Conservation (phyloP, 2,888 invertebrate genomes). For the Eristalis arbustorum region DNA sequence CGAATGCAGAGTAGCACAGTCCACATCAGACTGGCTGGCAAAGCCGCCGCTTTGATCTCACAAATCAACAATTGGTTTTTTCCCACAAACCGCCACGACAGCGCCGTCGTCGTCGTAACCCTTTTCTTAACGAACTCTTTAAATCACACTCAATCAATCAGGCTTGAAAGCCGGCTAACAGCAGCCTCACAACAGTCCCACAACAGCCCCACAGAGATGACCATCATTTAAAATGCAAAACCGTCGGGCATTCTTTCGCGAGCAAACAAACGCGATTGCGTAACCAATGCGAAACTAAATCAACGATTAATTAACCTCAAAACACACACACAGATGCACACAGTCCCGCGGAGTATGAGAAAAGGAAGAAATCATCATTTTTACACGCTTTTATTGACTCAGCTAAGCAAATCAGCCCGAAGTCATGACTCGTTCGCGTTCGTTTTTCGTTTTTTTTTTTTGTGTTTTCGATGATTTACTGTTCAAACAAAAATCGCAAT, state of each 20-base stretch:
- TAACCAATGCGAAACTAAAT: conserved; percentile 18
- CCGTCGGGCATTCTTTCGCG: background rate
- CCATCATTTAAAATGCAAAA: background rate
- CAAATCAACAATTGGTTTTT: background rate
- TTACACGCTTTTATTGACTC: background rate
- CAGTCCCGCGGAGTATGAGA: too few relatives aligned
- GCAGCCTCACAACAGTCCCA: background rate
- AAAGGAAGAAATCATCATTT: background rate
- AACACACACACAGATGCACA: background rate
- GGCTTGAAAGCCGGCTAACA: background rate
- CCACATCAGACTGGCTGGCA: too few relatives aligned
- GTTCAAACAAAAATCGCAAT: background rate
- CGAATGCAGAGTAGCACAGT: too few relatives aligned
- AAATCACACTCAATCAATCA: background rate
- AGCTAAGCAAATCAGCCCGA: background rate
- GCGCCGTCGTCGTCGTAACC: background rate
- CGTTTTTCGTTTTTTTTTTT: too few relatives aligned
- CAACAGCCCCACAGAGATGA: background rate
- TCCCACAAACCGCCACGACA: background rate
- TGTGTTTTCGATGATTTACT: background rate
- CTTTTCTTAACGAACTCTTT: background rate
- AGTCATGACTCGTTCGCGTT: background rate
- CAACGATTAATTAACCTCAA: conserved; percentile 10
- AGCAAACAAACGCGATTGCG: background rate
- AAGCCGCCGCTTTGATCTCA: background rate